Percentiles rank a stretch among this genome's conserved stretches.
These are phyloP conservation scores for Bugulina stolonifera DNA, from an alignment of 2,888 invertebrate species.

Conservation along the genomic window DNA sequence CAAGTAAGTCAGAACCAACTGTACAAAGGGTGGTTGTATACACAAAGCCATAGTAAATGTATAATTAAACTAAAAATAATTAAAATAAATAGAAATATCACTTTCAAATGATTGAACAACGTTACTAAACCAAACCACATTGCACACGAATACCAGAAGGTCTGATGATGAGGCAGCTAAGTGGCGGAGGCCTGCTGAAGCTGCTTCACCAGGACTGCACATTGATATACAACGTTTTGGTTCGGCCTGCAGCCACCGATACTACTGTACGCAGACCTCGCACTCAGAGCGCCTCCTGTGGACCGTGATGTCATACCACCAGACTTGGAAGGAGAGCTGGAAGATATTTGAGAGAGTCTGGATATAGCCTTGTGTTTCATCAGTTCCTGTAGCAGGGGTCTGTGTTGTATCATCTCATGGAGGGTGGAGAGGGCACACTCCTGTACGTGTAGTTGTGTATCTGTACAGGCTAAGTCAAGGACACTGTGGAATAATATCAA, in stretches of 20 bases:
- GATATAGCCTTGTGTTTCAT: slow-evolving; percentile 23
- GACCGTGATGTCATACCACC: slow-evolving; percentile 9
- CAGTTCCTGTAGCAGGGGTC: slow-evolving; percentile 38
- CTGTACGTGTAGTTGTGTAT: slow-evolving; percentile 46
- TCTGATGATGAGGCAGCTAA: no score
- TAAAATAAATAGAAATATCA: no score
- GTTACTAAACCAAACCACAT: no score
- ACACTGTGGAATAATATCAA: slow-evolving; percentile 36
- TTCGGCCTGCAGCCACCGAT: not conserved
- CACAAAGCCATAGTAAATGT: no score
- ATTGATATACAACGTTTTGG: slow-evolving; percentile 6
- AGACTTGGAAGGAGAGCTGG: slow-evolving; percentile 15
- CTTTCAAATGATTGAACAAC: no score
- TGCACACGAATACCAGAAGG: no score
- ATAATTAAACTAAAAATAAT: no score
- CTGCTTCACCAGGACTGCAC: slow-evolving; percentile 13
- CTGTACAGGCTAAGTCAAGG: slow-evolving; percentile 46
- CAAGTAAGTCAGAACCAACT: no score
- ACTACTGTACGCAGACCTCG: slow-evolving; percentile 8
- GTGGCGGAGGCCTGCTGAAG: not conserved
- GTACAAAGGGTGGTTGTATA: no score
- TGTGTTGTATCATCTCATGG: slow-evolving; percentile 40
- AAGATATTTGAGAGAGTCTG: slow-evolving; percentile 22
- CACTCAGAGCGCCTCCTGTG: slow-evolving; percentile 4
- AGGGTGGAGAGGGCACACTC: slow-evolving; percentile 45